Evolutionary conservation across 2,113 vertebrate genomes (phyloP).

Genomic region (Microcebus griseorufus): DNA sequence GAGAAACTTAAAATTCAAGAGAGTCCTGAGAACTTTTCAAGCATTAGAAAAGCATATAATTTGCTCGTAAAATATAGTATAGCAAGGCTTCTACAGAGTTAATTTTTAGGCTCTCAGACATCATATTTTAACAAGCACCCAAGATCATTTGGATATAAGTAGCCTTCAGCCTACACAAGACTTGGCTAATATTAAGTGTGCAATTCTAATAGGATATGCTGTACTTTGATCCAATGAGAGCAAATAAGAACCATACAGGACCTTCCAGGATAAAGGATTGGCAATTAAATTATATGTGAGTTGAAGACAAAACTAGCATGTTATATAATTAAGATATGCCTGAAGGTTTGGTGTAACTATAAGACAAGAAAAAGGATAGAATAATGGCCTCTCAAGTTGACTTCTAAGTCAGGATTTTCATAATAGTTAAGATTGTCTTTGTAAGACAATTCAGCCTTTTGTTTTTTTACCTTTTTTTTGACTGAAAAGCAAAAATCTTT

Average conservation of each 20-base stretch:
- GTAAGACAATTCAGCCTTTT: neutral
- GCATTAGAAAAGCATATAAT: neutral
- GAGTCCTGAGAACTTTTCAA: neutral
- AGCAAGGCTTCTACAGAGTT: neutral
- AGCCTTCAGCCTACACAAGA: neutral
- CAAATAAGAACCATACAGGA: neutral
- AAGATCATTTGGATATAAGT: neutral
- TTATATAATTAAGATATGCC: neutral
- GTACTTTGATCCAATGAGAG: neutral
- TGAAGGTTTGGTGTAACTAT: neutral
- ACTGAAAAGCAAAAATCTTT: conserved; percentile 42
- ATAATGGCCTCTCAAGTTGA: neutral
- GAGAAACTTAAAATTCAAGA: neutral
- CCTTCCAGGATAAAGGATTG: neutral
- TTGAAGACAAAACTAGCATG: neutral
- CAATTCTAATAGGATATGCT: neutral
- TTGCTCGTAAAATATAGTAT: neutral
- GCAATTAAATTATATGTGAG: neutral
- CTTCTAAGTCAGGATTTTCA: neutral
- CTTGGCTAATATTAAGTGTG: neutral
- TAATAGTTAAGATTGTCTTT: neutral
- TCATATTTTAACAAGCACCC: neutral
- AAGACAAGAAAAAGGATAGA: neutral
- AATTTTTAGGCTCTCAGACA: neutral
- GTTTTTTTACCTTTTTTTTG: conserved; percentile 6